A percentile compares a stretch with the other conserved stretches of the same genome.
These are phyloP conservation scores for Itoplectis maculator DNA, from an alignment of 2,888 invertebrate genomes.

Conservation along the genomic window DNA sequence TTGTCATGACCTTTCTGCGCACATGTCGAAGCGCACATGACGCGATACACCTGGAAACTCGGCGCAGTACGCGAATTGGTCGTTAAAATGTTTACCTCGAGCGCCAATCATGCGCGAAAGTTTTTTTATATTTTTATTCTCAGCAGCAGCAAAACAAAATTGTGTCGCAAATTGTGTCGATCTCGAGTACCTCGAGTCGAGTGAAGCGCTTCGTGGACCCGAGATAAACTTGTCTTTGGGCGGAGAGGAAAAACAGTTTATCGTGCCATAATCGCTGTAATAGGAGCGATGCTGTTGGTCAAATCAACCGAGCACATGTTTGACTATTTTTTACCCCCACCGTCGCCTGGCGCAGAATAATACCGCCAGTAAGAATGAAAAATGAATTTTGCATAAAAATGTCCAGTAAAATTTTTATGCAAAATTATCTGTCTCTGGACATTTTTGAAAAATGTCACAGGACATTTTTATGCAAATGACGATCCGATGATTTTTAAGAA, in stretches of 20 bases:
- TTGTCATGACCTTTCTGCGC: conserved; percentile 9
- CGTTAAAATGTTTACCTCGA: background rate
- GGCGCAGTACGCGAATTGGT: background rate
- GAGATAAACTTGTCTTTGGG: too few relatives aligned
- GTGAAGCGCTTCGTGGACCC: background rate
- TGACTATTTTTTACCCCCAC: conserved; percentile 1
- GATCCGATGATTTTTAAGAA: too few relatives aligned
- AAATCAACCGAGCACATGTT: background rate
- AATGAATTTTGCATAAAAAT: too few relatives aligned
- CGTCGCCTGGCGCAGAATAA: too few relatives aligned
- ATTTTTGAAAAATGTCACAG: too few relatives aligned
- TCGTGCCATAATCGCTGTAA: too few relatives aligned
- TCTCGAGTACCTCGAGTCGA: too few relatives aligned
- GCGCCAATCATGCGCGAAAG: background rate
- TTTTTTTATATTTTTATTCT: background rate
- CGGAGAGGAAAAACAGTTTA: background rate
- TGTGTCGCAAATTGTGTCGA: background rate
- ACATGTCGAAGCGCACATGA: background rate
- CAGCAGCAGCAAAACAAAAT: background rate
- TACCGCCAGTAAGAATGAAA: too few relatives aligned
- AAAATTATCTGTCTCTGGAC: too few relatives aligned
- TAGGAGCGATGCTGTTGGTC: conserved; percentile 18
- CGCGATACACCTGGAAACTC: background rate
- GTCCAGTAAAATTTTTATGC: too few relatives aligned
- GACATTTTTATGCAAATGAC: too few relatives aligned